Base-by-base conservation (phyloP, 2,888 invertebrate genomes). In the Augochlorella aurata region DNA sequence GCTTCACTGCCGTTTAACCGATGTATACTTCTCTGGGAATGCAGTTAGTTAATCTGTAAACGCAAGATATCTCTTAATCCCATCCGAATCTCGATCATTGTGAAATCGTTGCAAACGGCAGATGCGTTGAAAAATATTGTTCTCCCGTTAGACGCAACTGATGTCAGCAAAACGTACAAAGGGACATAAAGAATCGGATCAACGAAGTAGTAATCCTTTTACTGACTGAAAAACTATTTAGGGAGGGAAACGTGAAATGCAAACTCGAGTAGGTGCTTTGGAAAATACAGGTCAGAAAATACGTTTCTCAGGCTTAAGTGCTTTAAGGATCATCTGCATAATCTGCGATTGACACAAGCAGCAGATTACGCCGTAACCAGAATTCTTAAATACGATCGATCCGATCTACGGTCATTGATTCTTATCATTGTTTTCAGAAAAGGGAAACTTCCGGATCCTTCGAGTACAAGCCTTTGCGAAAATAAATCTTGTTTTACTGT, bases 101-200 rank as follows among this genome's bases (percentile, higher is more conserved):
- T 58, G 12, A 72, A 67, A 70, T 52, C 45, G 47, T 76, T 50
- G 38, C 18, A 47, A 61, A 29, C 65, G 61, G 21, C 79, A 79
- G 83, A 79, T 79, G 83, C 52, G 3, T 14, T 24, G 49, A 47
- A 70, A 79, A 72, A 66, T 38, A 38, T 63, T 73, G 21, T 69
- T 79, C 76, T 58, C 72, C 21, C 49, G 65, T 73, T 61, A 49
- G 65, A 66, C 69, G 76, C 54, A 83, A 75, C 69, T 38, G 49
- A 50, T 44, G 45, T 52, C 18, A 45, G 4, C 45, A 5, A 38
- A 18, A 5, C 12, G 14, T 21, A 83, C 78, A 83, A 70, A 75
- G 58, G 83, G 63, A 83, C 63, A 18, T 21, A 52, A 73, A 14
- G 74, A 83, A 83, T 83, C 83, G 83, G 83, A 83, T 83, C 79